Percentiles rank a stretch among this genome's conserved stretches.
phyloP scores from a whole-genome alignment of 2,888 invertebrate genomes.

The Rhagonycha lutea region DNA sequence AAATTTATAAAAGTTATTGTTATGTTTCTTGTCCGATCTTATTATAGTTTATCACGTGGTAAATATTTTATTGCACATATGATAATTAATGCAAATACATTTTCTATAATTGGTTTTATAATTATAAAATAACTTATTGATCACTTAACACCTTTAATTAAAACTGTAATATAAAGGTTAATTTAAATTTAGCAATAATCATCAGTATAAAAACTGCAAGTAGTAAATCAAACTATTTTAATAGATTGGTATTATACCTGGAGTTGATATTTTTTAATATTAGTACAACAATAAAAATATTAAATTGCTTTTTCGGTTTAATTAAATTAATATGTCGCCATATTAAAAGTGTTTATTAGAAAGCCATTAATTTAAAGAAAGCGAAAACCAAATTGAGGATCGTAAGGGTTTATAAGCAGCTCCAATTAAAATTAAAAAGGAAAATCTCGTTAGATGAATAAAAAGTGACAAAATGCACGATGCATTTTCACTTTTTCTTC shows the following conservation, averaged over 20 bases:
- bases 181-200: background rate
- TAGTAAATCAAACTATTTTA: background rate
- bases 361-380: slow-evolving; percentile 6
- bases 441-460: slow-evolving; percentile 28
- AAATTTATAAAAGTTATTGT: background rate
- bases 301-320: background rate
- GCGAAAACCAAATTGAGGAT: slow-evolving; percentile 12
- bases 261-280: background rate
- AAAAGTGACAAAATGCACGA: slow-evolving; percentile 32
- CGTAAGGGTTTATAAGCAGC: slow-evolving; percentile 25
- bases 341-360: background rate
- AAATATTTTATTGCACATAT: background rate
- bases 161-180: background rate
- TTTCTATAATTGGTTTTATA: background rate
- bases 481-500: slow-evolving; percentile 35
- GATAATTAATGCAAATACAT: background rate
- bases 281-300: background rate
- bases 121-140: background rate
- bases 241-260: background rate
- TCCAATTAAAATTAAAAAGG: slow-evolving; percentile 27
- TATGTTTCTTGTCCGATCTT: background rate
- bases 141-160: background rate
- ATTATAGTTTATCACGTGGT: background rate
- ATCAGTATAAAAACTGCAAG: background rate
- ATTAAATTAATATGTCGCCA: background rate